A percentile compares a stretch with the other conserved stretches of the same genome.
These are phyloP conservation scores for Drosophila dunni DNA, from an alignment of 1,140 invertebrate species.

Conservation along the genomic window DNA sequence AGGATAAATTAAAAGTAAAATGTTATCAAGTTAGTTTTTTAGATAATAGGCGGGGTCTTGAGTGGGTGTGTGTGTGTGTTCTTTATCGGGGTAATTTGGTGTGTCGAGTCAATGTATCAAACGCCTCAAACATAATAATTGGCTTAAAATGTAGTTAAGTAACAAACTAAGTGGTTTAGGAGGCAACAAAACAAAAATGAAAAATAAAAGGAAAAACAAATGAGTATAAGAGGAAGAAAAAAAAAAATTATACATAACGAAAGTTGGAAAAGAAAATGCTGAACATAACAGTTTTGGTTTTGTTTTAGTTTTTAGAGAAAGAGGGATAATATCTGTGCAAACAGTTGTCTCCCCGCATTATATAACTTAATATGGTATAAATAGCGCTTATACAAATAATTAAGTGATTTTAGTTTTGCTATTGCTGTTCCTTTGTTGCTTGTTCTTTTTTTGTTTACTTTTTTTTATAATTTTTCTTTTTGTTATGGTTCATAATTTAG, in stretches of 20 bases:
- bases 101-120: conserved; percentile 47
- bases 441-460: conserved; percentile 16
- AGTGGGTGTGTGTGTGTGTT: background rate
- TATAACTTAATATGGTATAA: conserved; percentile 62
- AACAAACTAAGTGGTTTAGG: conserved; percentile 48
- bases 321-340: conserved; percentile 12
- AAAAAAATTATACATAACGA: conserved; percentile 14
- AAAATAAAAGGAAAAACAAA: background rate
- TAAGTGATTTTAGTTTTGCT: conserved; percentile 58
- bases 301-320: background rate
- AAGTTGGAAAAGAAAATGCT: conserved; percentile 25
- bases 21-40: conserved; percentile 71
- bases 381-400: conserved; percentile 73
- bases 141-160: conserved; percentile 59
- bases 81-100: conserved; percentile 28
- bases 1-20: conserved; percentile 75
- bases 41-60: conserved; percentile 52
- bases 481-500: conserved; percentile 63
- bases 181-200: conserved; percentile 1
- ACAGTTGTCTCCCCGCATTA: conserved; percentile 24
- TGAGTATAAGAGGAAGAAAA: background rate
- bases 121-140: conserved; percentile 40
- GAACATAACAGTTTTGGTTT: conserved; percentile 11
- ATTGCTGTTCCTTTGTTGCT: conserved; percentile 34
- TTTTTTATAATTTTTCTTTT: conserved; percentile 10